phyloP scores from a whole-genome alignment of 2,797 vertebrate species.

The Dipus sagitta region DNA sequence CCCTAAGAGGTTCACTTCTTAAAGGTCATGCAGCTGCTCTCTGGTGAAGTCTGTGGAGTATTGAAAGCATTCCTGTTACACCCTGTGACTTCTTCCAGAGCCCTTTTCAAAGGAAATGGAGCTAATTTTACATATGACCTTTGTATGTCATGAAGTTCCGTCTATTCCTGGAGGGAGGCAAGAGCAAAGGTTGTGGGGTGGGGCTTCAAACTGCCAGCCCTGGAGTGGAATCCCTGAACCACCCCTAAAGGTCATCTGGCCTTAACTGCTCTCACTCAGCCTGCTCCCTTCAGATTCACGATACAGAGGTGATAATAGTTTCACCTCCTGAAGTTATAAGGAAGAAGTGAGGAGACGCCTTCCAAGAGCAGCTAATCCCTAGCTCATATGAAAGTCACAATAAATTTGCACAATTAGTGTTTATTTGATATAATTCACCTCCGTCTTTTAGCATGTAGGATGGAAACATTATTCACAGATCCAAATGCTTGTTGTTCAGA shows the following conservation, averaged over 20 bases:
- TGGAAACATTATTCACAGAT: neutral
- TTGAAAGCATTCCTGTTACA: neutral
- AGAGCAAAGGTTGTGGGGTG: neutral
- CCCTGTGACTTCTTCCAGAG: neutral
- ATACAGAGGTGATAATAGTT: neutral
- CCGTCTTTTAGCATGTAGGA: slow-evolving; percentile 18
- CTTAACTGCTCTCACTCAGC: neutral
- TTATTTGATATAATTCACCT: slow-evolving; percentile 46
- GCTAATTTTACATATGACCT: neutral
- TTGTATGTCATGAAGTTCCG: neutral
- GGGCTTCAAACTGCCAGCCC: neutral
- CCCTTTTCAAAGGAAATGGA: slow-evolving; percentile 35
- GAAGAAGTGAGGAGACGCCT: neutral
- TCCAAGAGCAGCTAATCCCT: neutral
- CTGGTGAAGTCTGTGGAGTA: neutral
- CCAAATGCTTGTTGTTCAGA: neutral
- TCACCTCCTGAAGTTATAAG: neutral
- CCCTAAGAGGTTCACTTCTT: slow-evolving; percentile 29
- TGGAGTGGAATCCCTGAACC: neutral
- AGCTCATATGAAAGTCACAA: neutral
- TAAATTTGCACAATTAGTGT: slow-evolving; percentile 25
- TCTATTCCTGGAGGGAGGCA: neutral
- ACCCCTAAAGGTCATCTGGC: neutral
- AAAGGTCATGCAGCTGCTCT: slow-evolving; percentile 58
- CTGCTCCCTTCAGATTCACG: neutral